phyloP scores from a whole-genome alignment of 2,888 invertebrate species.

The Dasypogon diadema region DNA sequence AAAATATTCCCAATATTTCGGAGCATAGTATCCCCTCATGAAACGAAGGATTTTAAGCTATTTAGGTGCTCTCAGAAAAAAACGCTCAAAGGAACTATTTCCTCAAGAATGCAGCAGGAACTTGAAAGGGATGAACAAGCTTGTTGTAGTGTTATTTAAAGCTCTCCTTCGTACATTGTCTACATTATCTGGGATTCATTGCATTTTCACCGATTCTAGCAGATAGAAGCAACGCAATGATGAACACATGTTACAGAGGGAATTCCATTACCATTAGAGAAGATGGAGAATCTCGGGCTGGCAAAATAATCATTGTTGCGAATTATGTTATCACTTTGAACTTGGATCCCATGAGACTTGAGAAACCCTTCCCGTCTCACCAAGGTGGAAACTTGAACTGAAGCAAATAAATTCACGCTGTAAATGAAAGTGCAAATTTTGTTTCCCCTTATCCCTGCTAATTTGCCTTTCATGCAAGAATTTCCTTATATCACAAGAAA shows the following conservation, averaged over 20 bases:
- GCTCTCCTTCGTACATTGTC: background rate
- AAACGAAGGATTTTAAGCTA: no score
- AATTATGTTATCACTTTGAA: slow-evolving; percentile 11
- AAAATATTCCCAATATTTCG: no score
- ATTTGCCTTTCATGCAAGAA: background rate
- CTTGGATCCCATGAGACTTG: background rate
- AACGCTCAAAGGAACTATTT: background rate
- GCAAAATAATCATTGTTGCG: background rate
- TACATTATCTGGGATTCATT: background rate
- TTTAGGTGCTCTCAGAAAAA: no score
- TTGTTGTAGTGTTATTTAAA: background rate
- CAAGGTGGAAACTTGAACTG: background rate
- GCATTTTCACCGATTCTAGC: background rate
- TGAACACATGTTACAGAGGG: background rate
- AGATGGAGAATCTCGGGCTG: background rate
- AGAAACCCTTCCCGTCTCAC: background rate
- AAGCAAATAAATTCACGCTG: background rate
- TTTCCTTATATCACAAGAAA: background rate
- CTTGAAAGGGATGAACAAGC: no score
- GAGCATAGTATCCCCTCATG: no score
- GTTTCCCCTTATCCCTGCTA: background rate
- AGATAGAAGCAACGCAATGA: background rate
- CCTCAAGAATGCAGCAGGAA: background rate
- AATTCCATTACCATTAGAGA: background rate
- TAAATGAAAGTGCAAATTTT: background rate